Percentiles rank a stretch among this genome's conserved stretches.
Conservation (phyloP, 2,888 invertebrate genomes). For the Yponomeuta malinellus region DNA sequence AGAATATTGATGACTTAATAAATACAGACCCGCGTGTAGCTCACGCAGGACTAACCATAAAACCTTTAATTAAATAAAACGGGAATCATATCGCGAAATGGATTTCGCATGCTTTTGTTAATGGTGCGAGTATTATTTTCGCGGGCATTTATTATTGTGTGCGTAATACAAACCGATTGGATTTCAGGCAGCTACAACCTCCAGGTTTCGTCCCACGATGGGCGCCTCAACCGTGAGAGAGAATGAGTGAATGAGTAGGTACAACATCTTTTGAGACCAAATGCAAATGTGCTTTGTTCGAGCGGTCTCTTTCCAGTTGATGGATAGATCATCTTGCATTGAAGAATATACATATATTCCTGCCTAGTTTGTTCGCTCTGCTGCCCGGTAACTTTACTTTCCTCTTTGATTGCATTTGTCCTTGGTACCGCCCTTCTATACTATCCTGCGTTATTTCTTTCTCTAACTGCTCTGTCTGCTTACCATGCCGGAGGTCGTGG, state of each 20-base stretch:
- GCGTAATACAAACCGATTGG: conserved; percentile 39
- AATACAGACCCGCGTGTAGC: conserved; percentile 13
- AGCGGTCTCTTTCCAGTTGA: no score
- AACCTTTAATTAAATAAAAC: conserved; percentile 73
- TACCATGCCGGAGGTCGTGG: no score
- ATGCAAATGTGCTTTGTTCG: no score
- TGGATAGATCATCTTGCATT: no score
- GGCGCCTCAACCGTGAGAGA: neutral
- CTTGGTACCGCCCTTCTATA: no score
- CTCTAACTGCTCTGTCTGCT: no score
- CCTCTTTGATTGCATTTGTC: no score
- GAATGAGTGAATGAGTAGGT: neutral
- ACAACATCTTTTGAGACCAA: no score
- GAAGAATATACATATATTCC: no score
- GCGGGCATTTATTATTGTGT: conserved; percentile 61
- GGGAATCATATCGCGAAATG: conserved; percentile 73
- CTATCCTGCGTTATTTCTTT: no score
- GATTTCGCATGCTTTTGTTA: conserved; percentile 74
- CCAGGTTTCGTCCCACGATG: neutral
- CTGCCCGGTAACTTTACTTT: no score
- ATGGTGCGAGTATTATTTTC: conserved; percentile 70
- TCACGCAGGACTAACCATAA: conserved; percentile 7
- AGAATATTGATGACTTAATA: conserved; percentile 17
- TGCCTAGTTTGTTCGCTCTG: no score
- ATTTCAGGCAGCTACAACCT: neutral